These are phyloP conservation scores for Botia almorhae DNA, from an alignment of 2,797 vertebrate genomes.

Conservation along the genomic window DNA sequence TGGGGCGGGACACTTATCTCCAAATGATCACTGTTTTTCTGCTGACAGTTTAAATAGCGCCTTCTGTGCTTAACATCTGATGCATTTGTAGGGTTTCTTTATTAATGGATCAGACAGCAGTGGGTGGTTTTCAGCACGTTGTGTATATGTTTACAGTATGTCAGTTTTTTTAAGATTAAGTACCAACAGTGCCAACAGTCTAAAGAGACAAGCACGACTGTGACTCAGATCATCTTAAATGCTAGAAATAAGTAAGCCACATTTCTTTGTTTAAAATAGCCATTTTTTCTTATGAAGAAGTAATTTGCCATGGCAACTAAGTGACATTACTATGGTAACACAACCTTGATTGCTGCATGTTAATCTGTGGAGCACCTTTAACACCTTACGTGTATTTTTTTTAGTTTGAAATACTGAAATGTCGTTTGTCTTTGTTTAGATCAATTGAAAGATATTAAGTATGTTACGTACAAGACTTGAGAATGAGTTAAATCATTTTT, in stretches of 20 bases:
- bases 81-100: background rate
- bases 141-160: constrained; percentile 1
- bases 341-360: constrained; percentile 47
- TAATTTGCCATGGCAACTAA: constrained; percentile 71
- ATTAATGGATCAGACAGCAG: constrained; percentile 2
- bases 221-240: constrained; percentile 8
- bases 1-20: constrained; percentile 15
- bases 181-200: background rate
- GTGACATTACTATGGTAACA: constrained; percentile 77
- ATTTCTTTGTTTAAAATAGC: constrained; percentile 62
- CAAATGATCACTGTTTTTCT: constrained; percentile 29
- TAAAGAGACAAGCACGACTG: background rate
- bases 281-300: constrained; percentile 55
- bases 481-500: background rate
- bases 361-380: background rate
- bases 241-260: background rate
- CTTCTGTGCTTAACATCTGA: background rate
- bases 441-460: constrained; percentile 4
- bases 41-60: constrained; percentile 29
- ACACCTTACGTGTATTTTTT: constrained; percentile 5
- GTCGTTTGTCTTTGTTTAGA: background rate
- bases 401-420: constrained; percentile 7
- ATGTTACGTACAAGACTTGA: background rate
- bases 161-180: background rate
- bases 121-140: background rate